phyloP scores from a whole-genome alignment of 2,797 vertebrate species.

The Pangasius sanitwongsei region DNA sequence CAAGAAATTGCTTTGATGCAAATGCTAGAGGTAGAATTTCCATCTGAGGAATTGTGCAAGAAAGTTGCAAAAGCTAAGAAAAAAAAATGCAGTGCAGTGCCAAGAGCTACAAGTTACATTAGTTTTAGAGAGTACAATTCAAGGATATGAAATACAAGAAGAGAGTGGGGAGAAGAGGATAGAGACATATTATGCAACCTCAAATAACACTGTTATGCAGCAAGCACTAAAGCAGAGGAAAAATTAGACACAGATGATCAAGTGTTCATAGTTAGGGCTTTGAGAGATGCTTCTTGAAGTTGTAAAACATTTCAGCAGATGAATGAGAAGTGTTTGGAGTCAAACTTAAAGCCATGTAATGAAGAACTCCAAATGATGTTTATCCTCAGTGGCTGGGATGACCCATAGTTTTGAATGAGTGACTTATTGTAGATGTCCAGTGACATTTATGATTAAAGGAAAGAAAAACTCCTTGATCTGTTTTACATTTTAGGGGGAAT shows the following conservation, averaged over 20 bases:
- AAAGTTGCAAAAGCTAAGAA: neutral
- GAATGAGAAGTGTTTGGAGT: neutral
- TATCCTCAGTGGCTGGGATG: neutral
- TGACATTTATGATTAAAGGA: neutral
- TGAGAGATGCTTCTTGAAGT: neutral
- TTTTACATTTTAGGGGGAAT: neutral
- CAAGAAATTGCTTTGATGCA: neutral
- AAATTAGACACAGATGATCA: neutral
- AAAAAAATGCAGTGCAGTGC: neutral
- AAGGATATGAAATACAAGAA: neutral
- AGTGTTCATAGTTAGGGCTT: neutral
- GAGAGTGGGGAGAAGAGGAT: neutral
- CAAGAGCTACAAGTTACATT: constrained; percentile 8
- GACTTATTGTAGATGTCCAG: neutral
- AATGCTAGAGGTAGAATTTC: neutral
- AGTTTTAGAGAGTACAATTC: neutral
- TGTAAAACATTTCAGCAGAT: neutral
- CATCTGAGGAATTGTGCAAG: neutral
- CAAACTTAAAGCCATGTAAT: neutral
- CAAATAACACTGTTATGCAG: neutral
- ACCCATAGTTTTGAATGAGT: neutral
- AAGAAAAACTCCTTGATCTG: neutral
- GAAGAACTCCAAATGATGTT: neutral
- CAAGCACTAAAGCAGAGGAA: neutral
- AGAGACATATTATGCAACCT: neutral